phyloP scores from a whole-genome alignment of 2,888 invertebrate genomes.

The Eristalis intricaria region DNA sequence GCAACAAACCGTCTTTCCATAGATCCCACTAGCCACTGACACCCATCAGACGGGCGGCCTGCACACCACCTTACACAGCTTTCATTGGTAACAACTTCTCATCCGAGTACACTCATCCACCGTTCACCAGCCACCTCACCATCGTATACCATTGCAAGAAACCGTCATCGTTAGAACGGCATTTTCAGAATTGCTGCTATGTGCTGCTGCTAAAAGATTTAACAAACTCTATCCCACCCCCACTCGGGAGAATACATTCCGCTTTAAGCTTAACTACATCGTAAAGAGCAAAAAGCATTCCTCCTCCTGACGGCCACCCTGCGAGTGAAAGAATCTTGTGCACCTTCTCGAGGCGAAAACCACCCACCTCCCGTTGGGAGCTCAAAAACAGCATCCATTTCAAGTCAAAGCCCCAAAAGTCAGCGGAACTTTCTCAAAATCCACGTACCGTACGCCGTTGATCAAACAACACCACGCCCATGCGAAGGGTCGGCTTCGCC shows the following conservation, averaged over 20 bases:
- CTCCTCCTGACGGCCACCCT: not conserved
- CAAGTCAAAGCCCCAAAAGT: conserved; percentile 20
- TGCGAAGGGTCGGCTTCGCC: conserved; percentile 6
- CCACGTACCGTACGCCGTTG: conserved; percentile 26
- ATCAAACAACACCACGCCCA: conserved; percentile 56
- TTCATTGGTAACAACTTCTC: too few species aligned
- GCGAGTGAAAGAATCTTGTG: not conserved
- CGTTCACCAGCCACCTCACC: too few species aligned
- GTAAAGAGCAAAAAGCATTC: not conserved
- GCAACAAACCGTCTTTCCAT: too few species aligned
- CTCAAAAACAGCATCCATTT: conserved; percentile 20
- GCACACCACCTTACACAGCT: too few species aligned
- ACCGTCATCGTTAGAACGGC: not conserved
- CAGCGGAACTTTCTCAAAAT: conserved; percentile 38
- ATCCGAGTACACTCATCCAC: too few species aligned
- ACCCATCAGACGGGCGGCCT: too few species aligned
- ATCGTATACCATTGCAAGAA: not conserved
- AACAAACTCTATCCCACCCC: not conserved
- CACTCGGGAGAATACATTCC: not conserved
- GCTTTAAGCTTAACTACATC: not conserved
- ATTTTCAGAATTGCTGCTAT: not conserved
- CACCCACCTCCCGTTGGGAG: not conserved
- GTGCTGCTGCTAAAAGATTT: not conserved
- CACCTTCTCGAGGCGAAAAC: not conserved
- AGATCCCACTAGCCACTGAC: too few species aligned